phyloP scores from a whole-genome alignment of 1,140 invertebrate genomes.

The Chironomus tepperi region DNA sequence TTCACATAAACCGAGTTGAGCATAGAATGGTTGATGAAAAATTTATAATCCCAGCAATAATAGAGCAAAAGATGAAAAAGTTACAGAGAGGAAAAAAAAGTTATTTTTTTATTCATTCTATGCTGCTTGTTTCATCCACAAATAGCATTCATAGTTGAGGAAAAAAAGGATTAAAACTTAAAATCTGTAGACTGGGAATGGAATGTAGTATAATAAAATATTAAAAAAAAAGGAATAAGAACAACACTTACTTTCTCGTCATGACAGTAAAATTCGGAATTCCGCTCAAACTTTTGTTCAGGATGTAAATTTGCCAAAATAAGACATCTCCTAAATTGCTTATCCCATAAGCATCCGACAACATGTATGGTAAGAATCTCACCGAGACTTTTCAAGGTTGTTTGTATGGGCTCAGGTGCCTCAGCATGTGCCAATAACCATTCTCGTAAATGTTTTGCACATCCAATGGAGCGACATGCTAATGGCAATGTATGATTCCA shows the following conservation, averaged over 20 bases:
- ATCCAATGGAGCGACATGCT: conserved; percentile 52
- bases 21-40: not conserved
- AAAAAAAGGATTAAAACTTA: not conserved
- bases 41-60: not conserved
- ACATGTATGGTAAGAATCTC: conserved; percentile 68
- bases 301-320: not conserved
- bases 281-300: not conserved
- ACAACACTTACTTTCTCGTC: not conserved
- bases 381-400: conserved; percentile 57
- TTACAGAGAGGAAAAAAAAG: not conserved
- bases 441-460: conserved; percentile 56
- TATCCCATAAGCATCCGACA: conserved; percentile 64
- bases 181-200: not conserved
- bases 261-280: not conserved
- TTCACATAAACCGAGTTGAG: not conserved
- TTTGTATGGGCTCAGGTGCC: conserved; percentile 54
- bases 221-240: not conserved
- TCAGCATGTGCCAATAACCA: conserved; percentile 54
- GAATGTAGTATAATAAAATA: not conserved
- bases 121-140: not conserved
- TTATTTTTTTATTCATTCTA: not conserved
- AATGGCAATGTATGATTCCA: conserved; percentile 57
- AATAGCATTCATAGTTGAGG: not conserved
- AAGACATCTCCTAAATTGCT: conserved; percentile 45
- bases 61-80: not conserved